Conservation (phyloP, 23 tunicate genomes). For the Ascidia mentula region DNA sequence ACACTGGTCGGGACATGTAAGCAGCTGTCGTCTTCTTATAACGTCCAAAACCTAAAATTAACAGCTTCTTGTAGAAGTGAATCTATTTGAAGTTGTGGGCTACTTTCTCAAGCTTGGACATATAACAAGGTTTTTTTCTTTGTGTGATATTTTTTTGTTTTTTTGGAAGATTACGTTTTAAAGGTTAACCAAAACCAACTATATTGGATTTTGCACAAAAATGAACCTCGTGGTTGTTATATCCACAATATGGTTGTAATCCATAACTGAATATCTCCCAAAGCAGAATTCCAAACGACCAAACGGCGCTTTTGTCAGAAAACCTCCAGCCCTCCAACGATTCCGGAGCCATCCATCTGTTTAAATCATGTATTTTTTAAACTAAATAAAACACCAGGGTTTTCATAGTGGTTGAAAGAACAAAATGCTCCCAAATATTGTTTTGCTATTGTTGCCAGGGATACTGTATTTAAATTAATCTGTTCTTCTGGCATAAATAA, state of each 20-base stretch:
- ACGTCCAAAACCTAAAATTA: slow-evolving; percentile 90
- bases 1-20: slow-evolving; percentile 92
- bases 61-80: too few species aligned
- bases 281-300: slow-evolving; percentile 93
- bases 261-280: slow-evolving; percentile 96
- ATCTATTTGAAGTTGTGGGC: too few species aligned
- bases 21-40: slow-evolving; percentile 69
- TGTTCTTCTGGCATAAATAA: neutral
- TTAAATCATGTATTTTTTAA: slow-evolving; percentile 1
- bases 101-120: too few species aligned
- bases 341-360: slow-evolving; percentile 98
- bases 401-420: neutral
- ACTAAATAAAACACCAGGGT: neutral
- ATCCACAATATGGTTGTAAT: slow-evolving; percentile 93
- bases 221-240: slow-evolving; percentile 90
- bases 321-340: slow-evolving; percentile 64
- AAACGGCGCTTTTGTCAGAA: slow-evolving; percentile 75
- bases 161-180: too few species aligned
- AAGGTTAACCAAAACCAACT: too few species aligned
- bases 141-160: too few species aligned
- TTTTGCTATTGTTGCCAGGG: neutral
- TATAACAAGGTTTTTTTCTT: too few species aligned
- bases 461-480: neutral
- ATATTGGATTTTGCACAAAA: too few species aligned
- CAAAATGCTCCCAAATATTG: neutral